phyloP scores from a whole-genome alignment of 2,888 invertebrate genomes.

The Cyclophora punctaria region DNA sequence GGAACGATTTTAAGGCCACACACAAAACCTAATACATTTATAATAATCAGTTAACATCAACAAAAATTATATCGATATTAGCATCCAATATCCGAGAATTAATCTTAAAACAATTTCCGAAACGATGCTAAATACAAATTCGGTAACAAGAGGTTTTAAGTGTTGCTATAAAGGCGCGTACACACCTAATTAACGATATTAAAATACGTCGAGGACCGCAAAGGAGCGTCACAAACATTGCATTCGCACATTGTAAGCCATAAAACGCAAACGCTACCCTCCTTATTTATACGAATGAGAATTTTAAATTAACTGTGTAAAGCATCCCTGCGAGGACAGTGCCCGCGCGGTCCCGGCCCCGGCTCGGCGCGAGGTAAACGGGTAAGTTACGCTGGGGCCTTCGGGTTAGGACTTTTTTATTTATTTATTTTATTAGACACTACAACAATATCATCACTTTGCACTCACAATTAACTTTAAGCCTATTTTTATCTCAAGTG shows the following conservation, averaged over 20 bases:
- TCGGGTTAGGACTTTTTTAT: background rate
- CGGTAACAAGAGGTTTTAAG: constrained; percentile 32
- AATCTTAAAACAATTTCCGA: constrained; percentile 18
- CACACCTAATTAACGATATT: constrained; percentile 74
- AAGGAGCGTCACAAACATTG: constrained; percentile 61
- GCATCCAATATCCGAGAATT: constrained; percentile 2
- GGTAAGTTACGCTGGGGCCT: constrained; percentile 24
- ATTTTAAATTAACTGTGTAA: constrained; percentile 75
- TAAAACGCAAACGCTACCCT: constrained; percentile 74
- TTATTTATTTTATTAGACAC: too few species aligned
- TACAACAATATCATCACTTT: too few species aligned
- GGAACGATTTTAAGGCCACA: too few species aligned
- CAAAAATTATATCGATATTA: background rate
- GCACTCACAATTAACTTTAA: too few species aligned
- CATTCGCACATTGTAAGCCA: constrained; percentile 69
- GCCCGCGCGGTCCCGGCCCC: constrained; percentile 32
- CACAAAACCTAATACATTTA: too few species aligned
- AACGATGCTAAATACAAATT: constrained; percentile 26
- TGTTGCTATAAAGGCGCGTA: constrained; percentile 47
- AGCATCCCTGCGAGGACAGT: constrained; percentile 46
- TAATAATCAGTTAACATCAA: background rate
- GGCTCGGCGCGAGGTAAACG: constrained; percentile 24
- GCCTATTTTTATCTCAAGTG: too few species aligned
- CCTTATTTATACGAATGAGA: constrained; percentile 73
- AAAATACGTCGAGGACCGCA: constrained; percentile 68